Percentiles rank a stretch among this genome's conserved stretches.
These are phyloP conservation scores for Protobothrops mucrosquamatus DNA, from an alignment of 2,113 vertebrate species.

Conservation along the genomic window DNA sequence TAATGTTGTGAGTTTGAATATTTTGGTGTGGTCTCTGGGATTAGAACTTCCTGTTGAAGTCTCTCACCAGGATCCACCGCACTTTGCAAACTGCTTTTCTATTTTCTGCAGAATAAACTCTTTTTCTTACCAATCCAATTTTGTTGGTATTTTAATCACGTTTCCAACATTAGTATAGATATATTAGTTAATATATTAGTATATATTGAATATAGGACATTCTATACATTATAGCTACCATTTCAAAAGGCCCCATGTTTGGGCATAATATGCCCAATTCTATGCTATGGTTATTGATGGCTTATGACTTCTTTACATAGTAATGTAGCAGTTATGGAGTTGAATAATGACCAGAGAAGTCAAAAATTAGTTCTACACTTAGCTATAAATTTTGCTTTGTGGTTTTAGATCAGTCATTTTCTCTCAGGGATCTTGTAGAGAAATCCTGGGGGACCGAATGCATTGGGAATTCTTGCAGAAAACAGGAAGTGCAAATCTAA, in stretches of 20 bases:
- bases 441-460: background rate
- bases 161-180: too few species aligned
- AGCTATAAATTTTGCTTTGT: background rate
- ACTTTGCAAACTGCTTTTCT: too few species aligned
- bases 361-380: background rate
- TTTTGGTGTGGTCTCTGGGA: too few species aligned
- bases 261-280: background rate
- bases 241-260: background rate
- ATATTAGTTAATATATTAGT: background rate
- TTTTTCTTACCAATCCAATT: too few species aligned
- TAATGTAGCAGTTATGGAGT: background rate
- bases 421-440: background rate
- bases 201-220: background rate
- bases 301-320: background rate
- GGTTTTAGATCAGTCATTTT: background rate
- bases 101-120: too few species aligned
- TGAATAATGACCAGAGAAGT: background rate
- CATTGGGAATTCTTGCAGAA: background rate
- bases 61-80: too few species aligned
- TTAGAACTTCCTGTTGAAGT: too few species aligned
- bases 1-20: too few species aligned
- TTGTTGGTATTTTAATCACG: too few species aligned
- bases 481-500: background rate
- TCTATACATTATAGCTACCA: background rate
- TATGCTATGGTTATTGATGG: background rate